Conservation (phyloP, 2,797 vertebrate species). For the Toxotes lorentzi region DNA sequence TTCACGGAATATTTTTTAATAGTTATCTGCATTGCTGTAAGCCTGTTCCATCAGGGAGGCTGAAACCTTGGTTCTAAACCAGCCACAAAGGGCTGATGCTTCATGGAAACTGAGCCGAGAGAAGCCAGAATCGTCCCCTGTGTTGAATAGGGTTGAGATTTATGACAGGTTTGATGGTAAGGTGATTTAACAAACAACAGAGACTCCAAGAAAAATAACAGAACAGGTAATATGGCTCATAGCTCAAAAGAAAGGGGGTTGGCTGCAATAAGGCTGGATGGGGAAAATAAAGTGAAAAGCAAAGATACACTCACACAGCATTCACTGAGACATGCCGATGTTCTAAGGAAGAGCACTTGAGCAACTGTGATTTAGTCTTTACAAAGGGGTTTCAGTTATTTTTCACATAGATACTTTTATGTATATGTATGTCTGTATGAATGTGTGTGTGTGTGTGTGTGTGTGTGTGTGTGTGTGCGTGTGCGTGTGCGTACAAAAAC, state of each 20-base stretch:
- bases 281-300: background rate
- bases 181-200: conserved; percentile 20
- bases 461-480: too few species aligned
- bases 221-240: background rate
- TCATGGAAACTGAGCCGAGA: background rate
- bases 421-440: too few species aligned
- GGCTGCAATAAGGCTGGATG: background rate
- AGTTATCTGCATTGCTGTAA: background rate
- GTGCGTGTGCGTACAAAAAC: too few species aligned
- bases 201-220: background rate
- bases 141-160: background rate
- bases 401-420: too few species aligned
- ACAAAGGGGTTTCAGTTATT: background rate
- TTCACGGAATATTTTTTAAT: background rate
- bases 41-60: background rate
- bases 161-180: conserved; percentile 11
- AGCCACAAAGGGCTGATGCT: background rate
- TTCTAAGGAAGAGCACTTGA: background rate
- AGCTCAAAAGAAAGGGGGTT: background rate
- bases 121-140: conserved; percentile 8
- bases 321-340: background rate
- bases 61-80: background rate
- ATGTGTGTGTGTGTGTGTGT: too few species aligned
- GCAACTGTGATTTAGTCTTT: background rate
- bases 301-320: conserved; percentile 1